Percentiles rank a stretch among this genome's conserved stretches.
Conservation (phyloP, 2,113 vertebrate genomes). For the Forbesichthys papilliferus region DNA sequence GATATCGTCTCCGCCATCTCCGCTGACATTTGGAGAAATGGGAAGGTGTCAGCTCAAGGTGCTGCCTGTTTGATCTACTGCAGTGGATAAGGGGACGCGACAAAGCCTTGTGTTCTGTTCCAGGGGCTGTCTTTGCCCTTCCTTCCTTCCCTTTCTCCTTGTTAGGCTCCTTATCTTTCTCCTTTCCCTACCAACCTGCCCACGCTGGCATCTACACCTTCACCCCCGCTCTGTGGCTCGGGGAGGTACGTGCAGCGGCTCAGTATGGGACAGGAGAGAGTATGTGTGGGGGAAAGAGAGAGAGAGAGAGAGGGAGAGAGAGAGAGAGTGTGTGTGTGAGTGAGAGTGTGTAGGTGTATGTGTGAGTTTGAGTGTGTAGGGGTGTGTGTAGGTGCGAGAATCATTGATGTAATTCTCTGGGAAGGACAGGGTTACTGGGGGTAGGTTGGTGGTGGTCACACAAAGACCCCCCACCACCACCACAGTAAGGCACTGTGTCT, state of each 20-base stretch:
- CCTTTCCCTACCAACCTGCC: neutral
- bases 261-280: slow-evolving; percentile 48
- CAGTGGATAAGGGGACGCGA: slow-evolving; percentile 54
- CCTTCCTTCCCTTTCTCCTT: slow-evolving; percentile 2
- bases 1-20: slow-evolving; percentile 66
- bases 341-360: neutral
- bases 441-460: slow-evolving; percentile 44
- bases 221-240: slow-evolving; percentile 4
- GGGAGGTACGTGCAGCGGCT: slow-evolving; percentile 48
- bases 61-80: slow-evolving; percentile 60
- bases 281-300: neutral
- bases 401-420: too few species aligned
- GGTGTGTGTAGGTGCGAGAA: neutral
- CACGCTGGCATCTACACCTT: slow-evolving; percentile 2
- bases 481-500: slow-evolving; percentile 19
- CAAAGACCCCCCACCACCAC: slow-evolving; percentile 47
- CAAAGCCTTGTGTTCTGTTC: slow-evolving; percentile 40
- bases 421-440: neutral
- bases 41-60: slow-evolving; percentile 47
- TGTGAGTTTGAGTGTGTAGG: neutral
- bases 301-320: neutral
- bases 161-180: neutral
- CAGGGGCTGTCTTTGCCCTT: neutral
- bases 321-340: neutral
- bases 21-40: slow-evolving; percentile 77